Percentiles rank a stretch among this genome's conserved stretches.
phyloP scores from a whole-genome alignment of 2,888 invertebrate species.

The Caenorhabditis sp. region DNA sequence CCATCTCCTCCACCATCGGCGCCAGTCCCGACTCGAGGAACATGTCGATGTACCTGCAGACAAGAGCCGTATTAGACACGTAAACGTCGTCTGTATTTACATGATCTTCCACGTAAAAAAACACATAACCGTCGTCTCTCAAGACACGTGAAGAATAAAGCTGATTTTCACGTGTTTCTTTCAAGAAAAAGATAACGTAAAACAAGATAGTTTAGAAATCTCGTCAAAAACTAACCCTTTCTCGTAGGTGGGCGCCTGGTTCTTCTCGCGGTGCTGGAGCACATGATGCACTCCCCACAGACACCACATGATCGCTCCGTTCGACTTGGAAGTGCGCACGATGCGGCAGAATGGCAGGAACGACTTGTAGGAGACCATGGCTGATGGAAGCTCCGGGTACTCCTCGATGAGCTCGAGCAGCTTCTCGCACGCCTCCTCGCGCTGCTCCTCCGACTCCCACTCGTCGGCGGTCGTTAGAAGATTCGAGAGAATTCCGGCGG shows the following conservation, averaged over 20 bases:
- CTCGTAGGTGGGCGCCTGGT: constrained; percentile 31
- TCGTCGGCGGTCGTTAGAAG: constrained; percentile 33
- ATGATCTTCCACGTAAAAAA: no score
- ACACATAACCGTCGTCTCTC: not conserved
- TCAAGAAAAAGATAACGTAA: no score
- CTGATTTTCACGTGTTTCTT: no score
- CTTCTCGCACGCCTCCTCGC: constrained; percentile 49
- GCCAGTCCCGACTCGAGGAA: constrained; percentile 22
- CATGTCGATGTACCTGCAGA: constrained; percentile 53
- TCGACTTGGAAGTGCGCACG: constrained; percentile 82
- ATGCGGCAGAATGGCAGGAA: constrained; percentile 86
- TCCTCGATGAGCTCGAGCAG: constrained; percentile 79
- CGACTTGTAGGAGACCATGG: constrained; percentile 86
- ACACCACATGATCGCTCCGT: constrained; percentile 86
- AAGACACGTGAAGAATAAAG: not conserved
- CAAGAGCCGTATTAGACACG: no score
- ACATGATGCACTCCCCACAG: constrained; percentile 88
- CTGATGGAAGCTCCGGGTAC: constrained; percentile 85
- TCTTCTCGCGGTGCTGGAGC: constrained; percentile 82
- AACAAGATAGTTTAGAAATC: no score
- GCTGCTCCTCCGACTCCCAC: constrained; percentile 18
- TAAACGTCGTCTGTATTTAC: no score
- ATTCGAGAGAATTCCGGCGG: constrained; percentile 79
- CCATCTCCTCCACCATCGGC: constrained; percentile 34
- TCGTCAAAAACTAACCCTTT: no score